Evolutionary conservation across 1,140 invertebrate genomes (phyloP).

Genomic region (Caenorhabditis remanei): DNA sequence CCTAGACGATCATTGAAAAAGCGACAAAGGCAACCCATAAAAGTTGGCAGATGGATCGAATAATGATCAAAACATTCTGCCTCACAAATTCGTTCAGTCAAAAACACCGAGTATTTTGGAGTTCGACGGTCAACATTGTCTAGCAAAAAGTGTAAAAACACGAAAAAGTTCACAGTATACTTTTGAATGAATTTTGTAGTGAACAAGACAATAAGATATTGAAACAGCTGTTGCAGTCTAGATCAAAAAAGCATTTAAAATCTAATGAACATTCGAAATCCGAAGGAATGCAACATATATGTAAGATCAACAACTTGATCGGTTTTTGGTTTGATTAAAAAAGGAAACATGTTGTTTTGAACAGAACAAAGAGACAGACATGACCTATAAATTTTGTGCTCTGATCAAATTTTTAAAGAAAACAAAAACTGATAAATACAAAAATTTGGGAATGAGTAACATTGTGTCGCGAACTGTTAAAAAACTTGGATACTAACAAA

Average conservation of each 20-base stretch:
- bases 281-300: background rate
- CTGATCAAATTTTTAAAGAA: background rate
- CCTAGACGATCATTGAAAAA: background rate
- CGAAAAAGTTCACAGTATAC: background rate
- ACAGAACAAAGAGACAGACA: background rate
- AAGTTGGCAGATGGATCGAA: slow-evolving; percentile 34
- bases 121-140: slow-evolving; percentile 17
- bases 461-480: too few relatives aligned
- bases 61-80: slow-evolving; percentile 28
- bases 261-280: background rate
- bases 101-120: slow-evolving; percentile 13
- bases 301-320: too few relatives aligned
- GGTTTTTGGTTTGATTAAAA: background rate
- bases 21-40: slow-evolving; percentile 10
- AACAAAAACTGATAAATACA: background rate
- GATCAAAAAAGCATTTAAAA: background rate
- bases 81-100: slow-evolving; percentile 1
- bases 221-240: background rate
- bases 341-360: background rate
- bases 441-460: too few relatives aligned
- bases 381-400: background rate
- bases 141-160: background rate
- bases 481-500: too few relatives aligned
- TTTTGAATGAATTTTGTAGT: background rate
- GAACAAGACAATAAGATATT: background rate